phyloP scores from a whole-genome alignment of 2,888 invertebrate genomes.

The Pomacea canaliculata region DNA sequence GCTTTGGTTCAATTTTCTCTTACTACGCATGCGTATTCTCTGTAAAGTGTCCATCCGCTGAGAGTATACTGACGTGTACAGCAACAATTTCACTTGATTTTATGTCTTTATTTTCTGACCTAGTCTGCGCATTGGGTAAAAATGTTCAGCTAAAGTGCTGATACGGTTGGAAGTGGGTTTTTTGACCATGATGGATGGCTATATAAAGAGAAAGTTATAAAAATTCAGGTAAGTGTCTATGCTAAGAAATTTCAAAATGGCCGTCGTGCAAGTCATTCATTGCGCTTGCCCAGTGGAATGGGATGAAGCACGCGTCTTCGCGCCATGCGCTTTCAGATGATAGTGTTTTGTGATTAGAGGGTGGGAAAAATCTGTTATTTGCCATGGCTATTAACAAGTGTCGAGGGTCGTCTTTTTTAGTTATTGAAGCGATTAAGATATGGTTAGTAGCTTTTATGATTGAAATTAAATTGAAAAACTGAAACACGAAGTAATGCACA shows the following conservation, averaged over 20 bases:
- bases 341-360: too few species aligned
- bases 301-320: constrained; percentile 23
- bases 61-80: background rate
- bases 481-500: too few species aligned
- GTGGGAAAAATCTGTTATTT: too few species aligned
- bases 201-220: constrained; percentile 37
- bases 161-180: constrained; percentile 49
- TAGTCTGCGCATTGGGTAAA: constrained; percentile 38
- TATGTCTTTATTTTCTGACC: constrained; percentile 24
- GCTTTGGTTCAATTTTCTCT: too few species aligned
- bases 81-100: constrained; percentile 17
- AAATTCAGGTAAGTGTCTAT: constrained; percentile 26
- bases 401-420: too few species aligned
- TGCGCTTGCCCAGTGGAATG: constrained; percentile 30
- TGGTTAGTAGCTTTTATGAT: too few species aligned
- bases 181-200: constrained; percentile 37
- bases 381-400: too few species aligned
- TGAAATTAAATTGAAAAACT: too few species aligned
- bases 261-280: constrained; percentile 16
- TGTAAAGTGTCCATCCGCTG: constrained; percentile 2
- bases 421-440: too few species aligned
- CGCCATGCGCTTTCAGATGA: constrained; percentile 5
- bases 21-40: constrained; percentile 29
- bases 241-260: constrained; percentile 28
- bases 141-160: constrained; percentile 50